Conservation (phyloP, 2,113 vertebrate genomes). For the Etheostoma cragini region DNA sequence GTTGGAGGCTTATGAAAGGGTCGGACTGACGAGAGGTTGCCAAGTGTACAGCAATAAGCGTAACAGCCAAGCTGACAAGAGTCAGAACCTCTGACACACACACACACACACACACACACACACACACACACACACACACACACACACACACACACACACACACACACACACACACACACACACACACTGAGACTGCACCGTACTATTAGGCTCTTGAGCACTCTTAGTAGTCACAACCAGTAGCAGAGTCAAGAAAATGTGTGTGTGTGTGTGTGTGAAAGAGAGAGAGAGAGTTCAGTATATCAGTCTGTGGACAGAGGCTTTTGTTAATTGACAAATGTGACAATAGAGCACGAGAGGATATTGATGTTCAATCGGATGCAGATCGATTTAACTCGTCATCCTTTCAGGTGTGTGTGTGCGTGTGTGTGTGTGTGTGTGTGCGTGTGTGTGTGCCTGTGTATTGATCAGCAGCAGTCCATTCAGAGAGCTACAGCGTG, state of each 20-base stretch:
- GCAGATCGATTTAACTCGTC: conserved; percentile 69
- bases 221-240: conserved; percentile 30
- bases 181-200: conserved; percentile 39
- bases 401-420: conserved; percentile 69
- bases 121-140: conserved; percentile 28
- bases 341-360: conserved; percentile 78
- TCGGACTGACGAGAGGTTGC: conserved; percentile 81
- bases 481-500: conserved; percentile 46
- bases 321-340: conserved; percentile 82
- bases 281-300: conserved; percentile 61
- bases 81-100: conserved; percentile 78
- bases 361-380: conserved; percentile 82
- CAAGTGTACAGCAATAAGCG: conserved; percentile 79
- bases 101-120: conserved; percentile 38
- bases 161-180: conserved; percentile 11
- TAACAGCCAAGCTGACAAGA: conserved; percentile 80
- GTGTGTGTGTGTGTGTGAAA: conserved; percentile 9
- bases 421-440: conserved; percentile 41
- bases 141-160: conserved; percentile 21
- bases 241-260: not conserved
- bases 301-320: conserved; percentile 75
- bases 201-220: conserved; percentile 36
- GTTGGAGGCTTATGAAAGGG: conserved; percentile 84
- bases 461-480: conserved; percentile 66
- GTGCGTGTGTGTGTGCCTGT: conserved; percentile 47